Evolutionary conservation across 2,113 vertebrate genomes (phyloP).

Genomic region (Lagopus leucura): DNA sequence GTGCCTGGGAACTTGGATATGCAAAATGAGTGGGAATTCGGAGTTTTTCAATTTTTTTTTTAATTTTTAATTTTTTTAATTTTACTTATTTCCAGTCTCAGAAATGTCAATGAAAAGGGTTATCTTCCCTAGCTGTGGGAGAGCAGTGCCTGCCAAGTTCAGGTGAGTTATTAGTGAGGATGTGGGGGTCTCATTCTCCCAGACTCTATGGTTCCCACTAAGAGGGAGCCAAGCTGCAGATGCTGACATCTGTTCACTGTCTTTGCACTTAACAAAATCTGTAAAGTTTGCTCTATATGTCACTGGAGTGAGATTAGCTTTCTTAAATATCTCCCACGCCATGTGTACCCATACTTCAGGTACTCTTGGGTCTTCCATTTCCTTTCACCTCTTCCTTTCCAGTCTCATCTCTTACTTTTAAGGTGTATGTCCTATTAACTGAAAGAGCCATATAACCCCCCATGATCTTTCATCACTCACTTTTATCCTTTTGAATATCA

Average conservation of each 20-base stretch:
- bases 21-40: slow-evolving; percentile 65
- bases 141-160: not conserved
- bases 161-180: not conserved
- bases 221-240: not conserved
- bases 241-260: not conserved
- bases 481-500: not conserved
- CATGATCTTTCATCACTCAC: not conserved
- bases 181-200: not conserved
- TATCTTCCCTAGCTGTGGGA: not conserved
- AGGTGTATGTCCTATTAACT: rapidly evolving
- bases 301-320: not conserved
- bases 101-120: slow-evolving; percentile 25
- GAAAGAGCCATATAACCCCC: not conserved
- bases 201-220: not conserved
- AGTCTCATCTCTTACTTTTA: not conserved
- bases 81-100: not conserved
- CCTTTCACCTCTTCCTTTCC: not conserved
- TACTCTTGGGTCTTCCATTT: not conserved
- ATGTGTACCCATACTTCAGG: not conserved
- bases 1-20: slow-evolving; percentile 69
- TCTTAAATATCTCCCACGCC: not conserved
- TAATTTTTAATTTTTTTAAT: not conserved
- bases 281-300: not conserved
- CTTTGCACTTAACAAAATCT: not conserved
- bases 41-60: not conserved